phyloP scores from a whole-genome alignment of 2,797 vertebrate species.

The Manis javanica region DNA sequence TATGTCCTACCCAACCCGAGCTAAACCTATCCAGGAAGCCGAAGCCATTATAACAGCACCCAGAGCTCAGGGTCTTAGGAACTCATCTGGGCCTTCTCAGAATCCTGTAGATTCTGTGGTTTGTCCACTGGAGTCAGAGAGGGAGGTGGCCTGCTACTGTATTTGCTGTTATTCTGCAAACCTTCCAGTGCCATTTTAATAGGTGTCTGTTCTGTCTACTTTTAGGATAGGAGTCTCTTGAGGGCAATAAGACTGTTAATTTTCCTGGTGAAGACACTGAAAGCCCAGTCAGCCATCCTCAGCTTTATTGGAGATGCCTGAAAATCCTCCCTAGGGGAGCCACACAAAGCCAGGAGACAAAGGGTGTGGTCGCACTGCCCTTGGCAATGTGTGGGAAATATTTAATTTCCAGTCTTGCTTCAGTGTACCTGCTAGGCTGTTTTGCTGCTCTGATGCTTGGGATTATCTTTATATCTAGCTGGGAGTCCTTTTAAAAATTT shows the following conservation, averaged over 20 bases:
- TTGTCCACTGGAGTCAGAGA: slow-evolving; percentile 12
- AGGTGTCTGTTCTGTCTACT: neutral
- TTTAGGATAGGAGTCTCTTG: slow-evolving; percentile 42
- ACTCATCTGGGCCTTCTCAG: neutral
- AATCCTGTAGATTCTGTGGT: neutral
- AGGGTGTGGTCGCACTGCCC: neutral
- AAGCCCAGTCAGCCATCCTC: neutral
- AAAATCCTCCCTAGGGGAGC: neutral
- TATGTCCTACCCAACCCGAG: neutral
- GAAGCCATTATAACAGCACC: neutral
- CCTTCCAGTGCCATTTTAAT: slow-evolving; percentile 15
- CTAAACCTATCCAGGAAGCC: neutral
- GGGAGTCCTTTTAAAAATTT: slow-evolving; percentile 21
- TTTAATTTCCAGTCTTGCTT: neutral
- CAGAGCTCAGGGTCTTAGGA: neutral
- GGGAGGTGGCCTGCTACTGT: neutral
- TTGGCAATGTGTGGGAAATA: neutral
- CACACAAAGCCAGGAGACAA: neutral
- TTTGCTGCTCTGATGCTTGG: neutral
- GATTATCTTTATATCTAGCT: neutral
- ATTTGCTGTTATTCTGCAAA: slow-evolving; percentile 25
- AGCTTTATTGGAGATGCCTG: neutral
- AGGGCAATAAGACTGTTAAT: neutral
- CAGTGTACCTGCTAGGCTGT: neutral
- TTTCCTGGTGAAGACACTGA: neutral